Base-by-base conservation (phyloP, 2,888 invertebrate genomes). In the Diadegma fenestrale region DNA sequence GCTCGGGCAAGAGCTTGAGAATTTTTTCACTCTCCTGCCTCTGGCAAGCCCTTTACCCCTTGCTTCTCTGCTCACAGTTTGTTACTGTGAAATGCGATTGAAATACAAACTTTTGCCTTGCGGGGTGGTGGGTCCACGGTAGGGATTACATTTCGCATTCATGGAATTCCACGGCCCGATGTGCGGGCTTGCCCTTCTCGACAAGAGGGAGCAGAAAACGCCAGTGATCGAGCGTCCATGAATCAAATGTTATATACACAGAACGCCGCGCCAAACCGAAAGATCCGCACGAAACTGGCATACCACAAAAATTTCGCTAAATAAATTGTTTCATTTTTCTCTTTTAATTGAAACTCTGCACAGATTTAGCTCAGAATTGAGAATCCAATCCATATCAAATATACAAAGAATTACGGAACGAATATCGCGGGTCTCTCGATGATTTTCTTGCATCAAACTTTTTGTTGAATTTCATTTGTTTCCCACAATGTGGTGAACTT, bases 121-220 rank as follows among this genome's bases (percentile, higher is more conserved):
- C 54, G 26, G 76, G 61, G 61, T 63, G 61, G 61, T 48, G 68
- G 61, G 81, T 81, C 45, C 84, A 76, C 75, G 75, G 75, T 71
- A 68, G 66, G 88, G 90, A 92, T 92, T 92, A 89, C 91, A 91
- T 92, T 92, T 92, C 89, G 89, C 90, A 92, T 92, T 91, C 91
- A 92, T 92, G 89, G 90, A 91, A 91, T 92, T 90, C 91, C 90
- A n/a, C n/a, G 17, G 37, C 17, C 61, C 80, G 51, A 89, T 48
- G 54, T 33, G 64, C 69, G 51, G 33, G 61, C 43, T 7, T 45
- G 26, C 43, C 33, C 45, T 43, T 61, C 71, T 54, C 43, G 19
- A 37, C 43, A 61, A 58, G 68, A 63, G 63, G 26, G 81, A 69
- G n/a, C n/a, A n/a, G 69, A 75, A 72, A 63, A 54, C 61, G 30